Percentiles rank a stretch among this genome's conserved stretches.
Conservation (phyloP, 2,888 invertebrate species). For the Drosophila subquinaria region DNA sequence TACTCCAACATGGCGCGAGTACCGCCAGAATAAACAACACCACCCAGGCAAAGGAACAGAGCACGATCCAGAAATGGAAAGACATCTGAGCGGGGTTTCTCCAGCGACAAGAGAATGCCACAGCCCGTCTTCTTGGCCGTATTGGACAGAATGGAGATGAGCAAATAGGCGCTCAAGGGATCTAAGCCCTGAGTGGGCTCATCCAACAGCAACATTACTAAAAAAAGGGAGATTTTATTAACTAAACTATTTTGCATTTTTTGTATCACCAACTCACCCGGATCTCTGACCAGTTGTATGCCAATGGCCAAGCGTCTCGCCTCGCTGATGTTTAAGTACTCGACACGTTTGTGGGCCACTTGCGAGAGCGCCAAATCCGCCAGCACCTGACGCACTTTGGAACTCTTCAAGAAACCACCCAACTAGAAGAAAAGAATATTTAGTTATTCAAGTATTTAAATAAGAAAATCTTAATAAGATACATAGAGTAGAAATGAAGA, state of each 20-base stretch:
- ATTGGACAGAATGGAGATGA: constrained; percentile 96
- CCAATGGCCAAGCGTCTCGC: constrained; percentile 95
- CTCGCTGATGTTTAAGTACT: constrained; percentile 94
- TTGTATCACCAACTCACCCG: constrained; percentile 87
- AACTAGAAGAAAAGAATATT: constrained; percentile 86
- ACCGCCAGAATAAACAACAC: constrained; percentile 96
- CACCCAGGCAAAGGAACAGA: constrained; percentile 95
- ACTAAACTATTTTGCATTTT: rapidly evolving
- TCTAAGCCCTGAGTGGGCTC: constrained; percentile 98
- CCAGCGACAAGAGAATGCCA: constrained; percentile 95
- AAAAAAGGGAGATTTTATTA: not conserved
- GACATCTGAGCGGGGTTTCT: constrained; percentile 97
- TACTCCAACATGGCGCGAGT: constrained; percentile 97
- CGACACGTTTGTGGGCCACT: constrained; percentile 93
- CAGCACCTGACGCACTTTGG: constrained; percentile 95
- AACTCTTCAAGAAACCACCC: constrained; percentile 91
- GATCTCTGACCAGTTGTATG: constrained; percentile 96
- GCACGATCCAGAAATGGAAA: constrained; percentile 97
- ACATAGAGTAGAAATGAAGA: too few relatives aligned
- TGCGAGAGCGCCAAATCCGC: constrained; percentile 97
- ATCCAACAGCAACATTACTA: constrained; percentile 94
- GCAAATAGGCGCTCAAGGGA: constrained; percentile 96
- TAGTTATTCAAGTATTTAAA: not conserved
- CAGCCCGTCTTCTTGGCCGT: constrained; percentile 95
- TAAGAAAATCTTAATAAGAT: too few relatives aligned